phyloP scores from a whole-genome alignment of 2,113 vertebrate genomes.

The Cepphus grylle region DNA sequence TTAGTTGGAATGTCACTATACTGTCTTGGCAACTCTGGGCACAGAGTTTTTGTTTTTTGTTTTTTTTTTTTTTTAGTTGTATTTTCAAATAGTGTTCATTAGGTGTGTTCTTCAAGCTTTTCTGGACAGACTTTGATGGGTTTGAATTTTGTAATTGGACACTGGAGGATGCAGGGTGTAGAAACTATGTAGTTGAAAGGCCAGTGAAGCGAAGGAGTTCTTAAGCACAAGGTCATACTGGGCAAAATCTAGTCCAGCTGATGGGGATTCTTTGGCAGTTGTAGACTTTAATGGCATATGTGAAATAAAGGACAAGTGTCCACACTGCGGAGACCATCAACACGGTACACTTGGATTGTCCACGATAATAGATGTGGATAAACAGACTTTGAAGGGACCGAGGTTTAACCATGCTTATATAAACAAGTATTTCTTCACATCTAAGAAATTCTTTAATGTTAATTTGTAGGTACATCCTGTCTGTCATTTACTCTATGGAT shows the following conservation, averaged over 20 bases:
- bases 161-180: not conserved
- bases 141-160: not conserved
- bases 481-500: not conserved
- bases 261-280: not conserved
- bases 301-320: not conserved
- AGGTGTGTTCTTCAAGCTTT: not conserved
- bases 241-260: not conserved
- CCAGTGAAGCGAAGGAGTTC: not conserved
- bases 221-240: not conserved
- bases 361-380: not conserved
- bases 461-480: rapidly evolving
- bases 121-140: not conserved
- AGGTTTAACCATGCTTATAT: not conserved
- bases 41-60: not conserved
- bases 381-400: not conserved
- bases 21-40: not conserved
- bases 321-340: not conserved
- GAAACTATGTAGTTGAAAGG: not conserved
- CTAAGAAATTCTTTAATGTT: not conserved
- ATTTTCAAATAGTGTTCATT: not conserved
- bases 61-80: not conserved
- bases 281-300: not conserved
- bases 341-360: not conserved
- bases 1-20: not conserved
- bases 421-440: not conserved